A percentile compares a stretch with the other conserved stretches of the same genome.
Conservation (phyloP, 2,797 vertebrate genomes). For the Clarias platycephalus region DNA sequence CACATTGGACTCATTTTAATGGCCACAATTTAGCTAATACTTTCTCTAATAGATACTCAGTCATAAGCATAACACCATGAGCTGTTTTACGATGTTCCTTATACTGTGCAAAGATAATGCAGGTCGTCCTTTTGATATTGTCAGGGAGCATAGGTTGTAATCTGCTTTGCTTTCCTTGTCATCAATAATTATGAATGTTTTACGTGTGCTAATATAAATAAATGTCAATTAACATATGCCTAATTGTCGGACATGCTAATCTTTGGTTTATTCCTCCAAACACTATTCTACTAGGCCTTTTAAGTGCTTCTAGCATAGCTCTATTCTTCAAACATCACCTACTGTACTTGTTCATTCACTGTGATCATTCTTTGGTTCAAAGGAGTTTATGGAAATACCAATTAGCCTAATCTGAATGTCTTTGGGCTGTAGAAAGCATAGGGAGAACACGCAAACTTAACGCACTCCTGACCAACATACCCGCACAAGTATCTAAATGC, state of each 20-base stretch:
- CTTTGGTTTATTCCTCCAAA: not conserved
- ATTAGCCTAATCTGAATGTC: too few species aligned
- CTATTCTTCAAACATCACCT: not conserved
- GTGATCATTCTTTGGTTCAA: not conserved
- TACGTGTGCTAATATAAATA: not conserved
- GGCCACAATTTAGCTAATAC: not conserved
- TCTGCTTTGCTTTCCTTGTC: not conserved
- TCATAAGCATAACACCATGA: not conserved
- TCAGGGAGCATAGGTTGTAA: not conserved
- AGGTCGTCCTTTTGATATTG: not conserved
- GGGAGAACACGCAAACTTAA: too few species aligned
- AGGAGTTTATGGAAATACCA: not conserved
- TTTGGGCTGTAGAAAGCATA: too few species aligned
- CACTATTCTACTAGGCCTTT: not conserved
- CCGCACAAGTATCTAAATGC: not conserved
- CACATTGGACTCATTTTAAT: not conserved
- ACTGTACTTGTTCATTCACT: not conserved
- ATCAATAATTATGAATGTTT: not conserved
- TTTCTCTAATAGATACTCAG: not conserved
- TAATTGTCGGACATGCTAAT: not conserved
- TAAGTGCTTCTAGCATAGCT: not conserved
- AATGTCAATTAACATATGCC: not conserved
- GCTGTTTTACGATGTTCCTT: not conserved
- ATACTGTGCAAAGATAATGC: not conserved
- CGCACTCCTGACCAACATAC: not conserved